These are phyloP conservation scores for Notolepis coatsorum DNA, from an alignment of 2,797 vertebrate species.

Conservation along the genomic window DNA sequence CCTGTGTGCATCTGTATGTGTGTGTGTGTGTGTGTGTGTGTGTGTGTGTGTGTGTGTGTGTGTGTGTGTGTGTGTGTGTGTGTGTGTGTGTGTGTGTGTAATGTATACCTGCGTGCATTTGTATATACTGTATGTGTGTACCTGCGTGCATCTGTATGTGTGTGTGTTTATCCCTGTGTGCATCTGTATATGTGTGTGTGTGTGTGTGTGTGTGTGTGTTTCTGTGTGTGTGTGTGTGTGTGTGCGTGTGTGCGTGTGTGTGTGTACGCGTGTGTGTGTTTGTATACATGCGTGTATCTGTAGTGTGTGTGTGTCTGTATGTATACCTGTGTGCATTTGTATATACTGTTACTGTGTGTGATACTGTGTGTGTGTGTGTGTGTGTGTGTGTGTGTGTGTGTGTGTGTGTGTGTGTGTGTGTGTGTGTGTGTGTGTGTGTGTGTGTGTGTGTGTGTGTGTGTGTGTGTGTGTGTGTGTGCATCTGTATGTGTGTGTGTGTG, in stretches of 20 bases:
- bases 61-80: too few relatives aligned
- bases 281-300: too few relatives aligned
- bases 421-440: background rate
- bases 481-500: background rate
- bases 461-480: background rate
- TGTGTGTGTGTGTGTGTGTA: too few relatives aligned
- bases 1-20: background rate
- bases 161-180: background rate
- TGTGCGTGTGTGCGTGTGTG: too few relatives aligned
- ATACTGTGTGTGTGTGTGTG: background rate
- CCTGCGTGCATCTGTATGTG: too few relatives aligned
- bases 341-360: background rate
- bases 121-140: background rate
- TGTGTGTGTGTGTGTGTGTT: too few relatives aligned
- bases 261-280: background rate
- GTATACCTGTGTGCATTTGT: background rate
- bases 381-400: conserved; percentile 1
- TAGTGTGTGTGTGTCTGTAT: background rate
- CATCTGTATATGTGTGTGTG: too few relatives aligned
- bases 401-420: conserved; percentile 1
- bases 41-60: background rate
- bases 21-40: background rate
- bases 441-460: too few relatives aligned
- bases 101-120: too few relatives aligned
- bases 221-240: too few relatives aligned